Evolutionary conservation across 64 coral and sea anemone species (phyloP).

Genomic region (Montipora efflorescens): DNA sequence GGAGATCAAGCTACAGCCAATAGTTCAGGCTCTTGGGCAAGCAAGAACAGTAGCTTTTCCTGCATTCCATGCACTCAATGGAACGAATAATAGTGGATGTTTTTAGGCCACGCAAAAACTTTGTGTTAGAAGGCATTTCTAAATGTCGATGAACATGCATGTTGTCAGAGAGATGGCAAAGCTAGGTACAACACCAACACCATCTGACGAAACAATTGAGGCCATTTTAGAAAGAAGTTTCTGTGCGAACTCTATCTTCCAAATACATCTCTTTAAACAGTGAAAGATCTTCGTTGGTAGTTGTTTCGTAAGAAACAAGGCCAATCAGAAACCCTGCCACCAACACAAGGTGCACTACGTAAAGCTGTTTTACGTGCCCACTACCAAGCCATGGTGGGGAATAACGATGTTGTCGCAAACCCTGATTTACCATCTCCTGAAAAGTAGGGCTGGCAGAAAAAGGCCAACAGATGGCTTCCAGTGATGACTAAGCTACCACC

Average conservation of each 20-base stretch:
- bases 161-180: conserved; percentile 40
- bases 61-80: conserved; percentile 49
- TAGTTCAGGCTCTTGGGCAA: conserved; percentile 24
- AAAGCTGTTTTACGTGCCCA: conserved; percentile 37
- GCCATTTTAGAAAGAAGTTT: conserved; percentile 23
- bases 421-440: conserved; percentile 34
- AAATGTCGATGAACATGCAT: conserved; percentile 14
- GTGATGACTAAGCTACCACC: conserved; percentile 22
- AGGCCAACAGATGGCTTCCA: conserved; percentile 19
- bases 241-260: conserved; percentile 36
- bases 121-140: conserved; percentile 57
- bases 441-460: not conserved
- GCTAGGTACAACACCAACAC: conserved; percentile 2
- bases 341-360: conserved; percentile 42
- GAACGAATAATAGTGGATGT: conserved; percentile 61
- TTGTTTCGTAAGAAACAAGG: conserved; percentile 10
- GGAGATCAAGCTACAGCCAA: conserved; percentile 43
- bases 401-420: conserved; percentile 68
- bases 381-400: conserved; percentile 14
- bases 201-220: not conserved
- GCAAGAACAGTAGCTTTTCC: conserved; percentile 18
- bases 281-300: conserved; percentile 47
- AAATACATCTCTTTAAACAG: conserved; percentile 26
- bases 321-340: conserved; percentile 42
- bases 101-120: conserved; percentile 28